A percentile compares a stretch with the other conserved stretches of the same genome.
phyloP scores from a whole-genome alignment of 2,888 invertebrate species.

The Toxonevra muliebris region DNA sequence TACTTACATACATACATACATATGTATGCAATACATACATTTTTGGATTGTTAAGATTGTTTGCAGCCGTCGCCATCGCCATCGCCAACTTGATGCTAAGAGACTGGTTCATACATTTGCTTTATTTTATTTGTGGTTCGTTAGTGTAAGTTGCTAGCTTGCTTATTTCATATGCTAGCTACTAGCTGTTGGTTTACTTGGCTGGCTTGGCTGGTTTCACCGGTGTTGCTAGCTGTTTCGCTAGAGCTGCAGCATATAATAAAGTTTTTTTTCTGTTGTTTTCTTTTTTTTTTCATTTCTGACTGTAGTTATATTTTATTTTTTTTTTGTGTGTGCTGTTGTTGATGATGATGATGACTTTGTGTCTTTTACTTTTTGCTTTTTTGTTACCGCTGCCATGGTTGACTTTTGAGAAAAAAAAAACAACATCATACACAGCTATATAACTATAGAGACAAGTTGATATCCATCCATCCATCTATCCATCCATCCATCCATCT shows the following conservation, averaged over 20 bases:
- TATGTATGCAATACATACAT: too few species aligned
- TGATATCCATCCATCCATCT: too few species aligned
- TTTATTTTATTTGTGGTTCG: neutral
- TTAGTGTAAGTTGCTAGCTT: neutral
- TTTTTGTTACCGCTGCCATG: neutral
- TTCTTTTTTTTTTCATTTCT: neutral
- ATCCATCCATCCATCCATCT: too few species aligned
- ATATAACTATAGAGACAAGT: too few species aligned
- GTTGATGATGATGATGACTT: constrained; percentile 18
- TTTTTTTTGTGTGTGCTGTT: neutral
- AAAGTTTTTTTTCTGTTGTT: neutral
- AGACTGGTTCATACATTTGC: neutral
- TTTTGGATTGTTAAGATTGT: too few species aligned
- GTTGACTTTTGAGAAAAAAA: too few species aligned
- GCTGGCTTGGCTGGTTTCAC: constrained; percentile 9
- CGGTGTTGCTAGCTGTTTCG: neutral
- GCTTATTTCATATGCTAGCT: too few species aligned
- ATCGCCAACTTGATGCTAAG: too few species aligned
- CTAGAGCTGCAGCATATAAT: neutral
- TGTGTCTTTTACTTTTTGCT: constrained; percentile 3
- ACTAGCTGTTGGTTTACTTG: neutral
- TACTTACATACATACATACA: too few species aligned
- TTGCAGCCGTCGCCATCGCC: too few species aligned
- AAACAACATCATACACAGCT: too few species aligned
- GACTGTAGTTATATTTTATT: neutral